Conservation (phyloP, 2,888 invertebrate genomes). For the Portevinia maculata region DNA sequence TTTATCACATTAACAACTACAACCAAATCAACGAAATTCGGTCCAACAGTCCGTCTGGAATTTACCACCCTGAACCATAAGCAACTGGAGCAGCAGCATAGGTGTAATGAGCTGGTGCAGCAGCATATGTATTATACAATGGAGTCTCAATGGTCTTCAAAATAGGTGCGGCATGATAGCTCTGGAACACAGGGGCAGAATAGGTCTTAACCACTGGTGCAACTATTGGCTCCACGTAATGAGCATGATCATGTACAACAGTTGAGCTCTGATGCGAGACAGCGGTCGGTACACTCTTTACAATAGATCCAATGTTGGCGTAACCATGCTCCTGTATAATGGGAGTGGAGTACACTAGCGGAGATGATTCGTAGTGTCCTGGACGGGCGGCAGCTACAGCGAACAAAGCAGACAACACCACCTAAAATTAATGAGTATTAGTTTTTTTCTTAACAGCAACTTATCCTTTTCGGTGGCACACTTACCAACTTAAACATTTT, state of each 20-base stretch:
- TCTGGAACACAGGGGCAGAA: conserved; percentile 76
- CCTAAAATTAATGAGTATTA: conserved; percentile 75
- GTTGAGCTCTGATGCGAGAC: conserved; percentile 83
- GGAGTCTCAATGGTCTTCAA: conserved; percentile 39
- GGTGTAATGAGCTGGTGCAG: conserved; percentile 35
- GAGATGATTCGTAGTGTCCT: conserved; percentile 76
- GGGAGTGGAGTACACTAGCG: conserved; percentile 75
- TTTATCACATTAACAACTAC: conserved; percentile 12
- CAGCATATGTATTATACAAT: conserved; percentile 43
- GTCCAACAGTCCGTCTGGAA: conserved; percentile 4
- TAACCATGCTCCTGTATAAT: conserved; percentile 78
- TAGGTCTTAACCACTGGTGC: conserved; percentile 78
- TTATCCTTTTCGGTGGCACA: too few species aligned
- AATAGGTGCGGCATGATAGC: conserved; percentile 73
- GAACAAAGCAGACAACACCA: conserved; percentile 80
- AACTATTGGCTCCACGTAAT: conserved; percentile 78
- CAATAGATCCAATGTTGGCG: conserved; percentile 78
- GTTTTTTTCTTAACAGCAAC: not conserved
- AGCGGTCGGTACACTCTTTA: conserved; percentile 83
- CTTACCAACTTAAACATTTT: conserved; percentile 81
- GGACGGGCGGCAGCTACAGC: conserved; percentile 80
- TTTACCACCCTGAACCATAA: conserved; percentile 48
- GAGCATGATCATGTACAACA: conserved; percentile 81
- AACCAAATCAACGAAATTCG: conserved; percentile 5
- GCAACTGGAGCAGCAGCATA: conserved; percentile 34